A percentile compares a stretch with the other conserved stretches of the same genome.
phyloP scores from a whole-genome alignment of 2,113 vertebrate species.

The Pyrgilauda ruficollis region DNA sequence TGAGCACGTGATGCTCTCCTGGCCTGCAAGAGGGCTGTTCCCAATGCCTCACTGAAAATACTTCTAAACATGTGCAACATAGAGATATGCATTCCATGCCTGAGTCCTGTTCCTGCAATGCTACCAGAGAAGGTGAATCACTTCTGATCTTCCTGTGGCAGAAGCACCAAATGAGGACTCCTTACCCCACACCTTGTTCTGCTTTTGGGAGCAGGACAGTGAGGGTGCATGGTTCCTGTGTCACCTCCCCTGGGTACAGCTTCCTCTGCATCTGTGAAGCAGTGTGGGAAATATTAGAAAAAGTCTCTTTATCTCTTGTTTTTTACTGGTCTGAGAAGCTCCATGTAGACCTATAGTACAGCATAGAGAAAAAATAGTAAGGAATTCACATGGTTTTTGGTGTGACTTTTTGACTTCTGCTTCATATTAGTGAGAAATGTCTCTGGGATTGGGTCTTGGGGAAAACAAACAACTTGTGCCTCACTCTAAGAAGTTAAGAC shows the following conservation, averaged over 20 bases:
- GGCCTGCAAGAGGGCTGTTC: neutral
- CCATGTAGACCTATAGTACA: neutral
- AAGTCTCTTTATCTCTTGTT: neutral
- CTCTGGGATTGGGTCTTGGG: neutral
- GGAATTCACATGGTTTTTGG: neutral
- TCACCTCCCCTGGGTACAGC: neutral
- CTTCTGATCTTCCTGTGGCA: neutral
- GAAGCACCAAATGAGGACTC: neutral
- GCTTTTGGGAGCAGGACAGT: neutral
- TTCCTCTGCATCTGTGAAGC: neutral
- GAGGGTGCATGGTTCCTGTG: neutral
- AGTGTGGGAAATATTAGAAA: neutral
- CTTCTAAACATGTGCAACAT: neutral
- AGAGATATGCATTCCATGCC: fast-evolving
- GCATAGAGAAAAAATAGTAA: neutral
- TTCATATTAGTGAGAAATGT: neutral
- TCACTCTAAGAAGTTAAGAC: neutral
- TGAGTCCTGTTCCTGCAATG: neutral
- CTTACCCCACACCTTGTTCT: neutral
- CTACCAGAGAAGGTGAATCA: fast-evolving
- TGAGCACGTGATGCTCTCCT: neutral
- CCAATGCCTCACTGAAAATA: neutral
- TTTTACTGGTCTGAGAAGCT: neutral
- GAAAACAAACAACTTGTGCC: neutral
- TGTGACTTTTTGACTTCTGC: neutral